These are phyloP conservation scores for Diabrotica virgifera DNA, from an alignment of 1,140 invertebrate genomes.

Conservation along the genomic window DNA sequence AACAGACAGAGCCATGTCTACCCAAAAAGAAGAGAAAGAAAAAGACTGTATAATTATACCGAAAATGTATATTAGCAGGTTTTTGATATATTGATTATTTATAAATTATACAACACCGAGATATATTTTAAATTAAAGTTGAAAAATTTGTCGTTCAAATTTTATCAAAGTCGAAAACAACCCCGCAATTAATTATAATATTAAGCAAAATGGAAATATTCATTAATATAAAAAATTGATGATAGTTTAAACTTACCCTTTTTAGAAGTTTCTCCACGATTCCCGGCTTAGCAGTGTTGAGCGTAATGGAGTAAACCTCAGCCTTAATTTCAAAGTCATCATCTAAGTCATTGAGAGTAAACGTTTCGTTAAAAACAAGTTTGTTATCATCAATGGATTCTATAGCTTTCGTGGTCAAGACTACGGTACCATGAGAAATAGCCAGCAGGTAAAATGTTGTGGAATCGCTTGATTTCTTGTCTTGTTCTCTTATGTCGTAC, in stretches of 20 bases:
- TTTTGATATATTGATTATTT: too few relatives aligned
- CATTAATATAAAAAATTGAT: too few relatives aligned
- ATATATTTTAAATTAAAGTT: too few relatives aligned
- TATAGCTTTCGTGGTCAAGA: conserved; percentile 15
- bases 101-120: too few relatives aligned
- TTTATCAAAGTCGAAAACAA: too few relatives aligned
- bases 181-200: too few relatives aligned
- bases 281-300: conserved; percentile 11
- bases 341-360: conserved; percentile 11
- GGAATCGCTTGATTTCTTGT: not conserved
- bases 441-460: conserved; percentile 19
- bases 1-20: too few relatives aligned
- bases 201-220: too few relatives aligned
- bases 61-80: too few relatives aligned
- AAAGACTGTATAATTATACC: too few relatives aligned
- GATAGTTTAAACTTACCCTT: conserved; percentile 1
- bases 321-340: conserved; percentile 23
- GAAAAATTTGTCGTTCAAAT: too few relatives aligned
- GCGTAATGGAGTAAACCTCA: conserved; percentile 22
- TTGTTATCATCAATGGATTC: conserved; percentile 1
- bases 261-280: not conserved
- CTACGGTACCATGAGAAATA: conserved; percentile 15
- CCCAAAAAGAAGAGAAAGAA: too few relatives aligned
- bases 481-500: conserved; percentile 4
- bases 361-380: conserved; percentile 11